These are phyloP conservation scores for Mesocentrotus franciscanus DNA, from an alignment of 53 echinoderm and acorn worm genomes.

Conservation along the genomic window DNA sequence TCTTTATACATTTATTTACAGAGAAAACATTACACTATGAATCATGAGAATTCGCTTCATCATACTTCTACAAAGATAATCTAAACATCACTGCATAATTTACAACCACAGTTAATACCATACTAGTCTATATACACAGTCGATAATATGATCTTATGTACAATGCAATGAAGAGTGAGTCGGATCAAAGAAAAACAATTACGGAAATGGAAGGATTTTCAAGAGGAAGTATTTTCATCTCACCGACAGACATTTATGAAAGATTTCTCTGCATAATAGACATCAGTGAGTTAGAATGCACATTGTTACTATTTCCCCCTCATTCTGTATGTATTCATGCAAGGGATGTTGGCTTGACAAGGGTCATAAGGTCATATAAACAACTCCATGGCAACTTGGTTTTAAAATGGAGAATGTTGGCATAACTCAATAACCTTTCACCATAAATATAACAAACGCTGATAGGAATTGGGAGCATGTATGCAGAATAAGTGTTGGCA, in stretches of 20 bases:
- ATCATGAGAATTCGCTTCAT: neutral
- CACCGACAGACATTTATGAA: neutral
- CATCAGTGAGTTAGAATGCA: neutral
- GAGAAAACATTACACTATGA: neutral
- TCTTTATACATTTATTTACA: conserved; percentile 28
- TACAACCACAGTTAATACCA: neutral
- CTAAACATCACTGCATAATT: neutral
- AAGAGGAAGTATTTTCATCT: neutral
- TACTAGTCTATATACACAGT: neutral
- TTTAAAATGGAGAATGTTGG: neutral
- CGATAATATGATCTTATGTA: neutral
- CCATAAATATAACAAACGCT: neutral
- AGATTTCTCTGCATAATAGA: neutral
- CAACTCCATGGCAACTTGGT: conserved; percentile 6
- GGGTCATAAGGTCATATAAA: neutral
- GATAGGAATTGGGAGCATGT: neutral
- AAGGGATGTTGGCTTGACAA: neutral
- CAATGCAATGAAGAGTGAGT: neutral
- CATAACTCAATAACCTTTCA: neutral
- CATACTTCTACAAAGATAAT: neutral
- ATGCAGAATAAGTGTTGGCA: neutral
- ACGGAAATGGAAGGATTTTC: neutral
- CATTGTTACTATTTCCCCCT: neutral
- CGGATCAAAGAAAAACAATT: neutral
- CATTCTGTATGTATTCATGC: neutral